phyloP scores from a whole-genome alignment of 2,113 vertebrate genomes.

The Caracal caracal region DNA sequence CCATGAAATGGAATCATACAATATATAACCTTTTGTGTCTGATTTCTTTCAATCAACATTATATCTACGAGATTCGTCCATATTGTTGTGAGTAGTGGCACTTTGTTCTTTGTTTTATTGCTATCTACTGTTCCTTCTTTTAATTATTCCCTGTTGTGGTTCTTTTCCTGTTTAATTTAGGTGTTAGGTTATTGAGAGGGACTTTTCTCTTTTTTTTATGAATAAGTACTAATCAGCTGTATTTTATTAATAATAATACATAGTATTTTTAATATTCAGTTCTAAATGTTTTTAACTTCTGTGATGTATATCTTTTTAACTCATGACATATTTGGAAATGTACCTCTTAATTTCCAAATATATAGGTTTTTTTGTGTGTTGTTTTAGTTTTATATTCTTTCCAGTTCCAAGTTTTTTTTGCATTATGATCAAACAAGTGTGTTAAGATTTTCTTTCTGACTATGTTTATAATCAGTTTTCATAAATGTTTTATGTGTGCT shows the following conservation, averaged over 20 bases:
- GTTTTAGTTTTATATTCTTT: neutral
- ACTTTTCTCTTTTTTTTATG: neutral
- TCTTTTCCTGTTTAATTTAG: neutral
- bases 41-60: neutral
- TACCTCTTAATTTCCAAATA: neutral
- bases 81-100: neutral
- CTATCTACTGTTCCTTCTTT: neutral
- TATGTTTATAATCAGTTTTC: neutral
- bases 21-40: neutral
- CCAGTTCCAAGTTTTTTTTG: neutral
- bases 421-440: neutral
- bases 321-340: neutral
- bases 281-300: neutral
- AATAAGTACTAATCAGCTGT: neutral
- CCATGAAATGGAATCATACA: neutral
- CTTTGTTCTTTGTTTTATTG: neutral
- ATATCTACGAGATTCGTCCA: neutral
- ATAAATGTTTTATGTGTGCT: neutral
- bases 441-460: neutral
- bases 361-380: neutral
- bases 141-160: neutral
- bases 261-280: neutral
- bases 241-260: neutral
- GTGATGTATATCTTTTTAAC: neutral
- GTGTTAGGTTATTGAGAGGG: neutral